Conservation (phyloP, 2,888 invertebrate genomes). For the Agapetus fuscipes region DNA sequence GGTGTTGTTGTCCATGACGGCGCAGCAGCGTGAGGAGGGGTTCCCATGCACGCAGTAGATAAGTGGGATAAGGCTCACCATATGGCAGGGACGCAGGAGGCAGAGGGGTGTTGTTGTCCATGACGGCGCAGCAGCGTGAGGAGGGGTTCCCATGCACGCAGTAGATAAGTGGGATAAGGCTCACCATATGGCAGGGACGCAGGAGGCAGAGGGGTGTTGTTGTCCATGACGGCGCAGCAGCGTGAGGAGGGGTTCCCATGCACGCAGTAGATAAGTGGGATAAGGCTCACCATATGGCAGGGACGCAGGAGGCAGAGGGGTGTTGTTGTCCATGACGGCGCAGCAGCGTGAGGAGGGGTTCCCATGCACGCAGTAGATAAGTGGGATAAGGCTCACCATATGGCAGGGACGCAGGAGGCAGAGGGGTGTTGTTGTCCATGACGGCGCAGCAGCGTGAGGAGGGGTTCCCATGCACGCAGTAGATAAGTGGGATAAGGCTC, state of each 20-base stretch:
- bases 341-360: constrained; percentile 61
- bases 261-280: constrained; percentile 69
- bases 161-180: no score
- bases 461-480: constrained; percentile 71
- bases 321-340: constrained; percentile 48
- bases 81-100: constrained; percentile 14
- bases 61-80: no score
- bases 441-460: constrained; percentile 59
- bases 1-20: constrained; percentile 46
- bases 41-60: constrained; percentile 72
- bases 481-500: no score
- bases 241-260: constrained; percentile 66
- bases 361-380: constrained; percentile 73
- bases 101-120: constrained; percentile 43
- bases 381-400: constrained; percentile 16
- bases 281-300: constrained; percentile 14
- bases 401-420: constrained; percentile 19
- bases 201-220: constrained; percentile 32
- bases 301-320: constrained; percentile 28
- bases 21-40: constrained; percentile 61
- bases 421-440: constrained; percentile 43
- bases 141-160: constrained; percentile 70
- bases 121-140: constrained; percentile 58
- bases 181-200: constrained; percentile 14
- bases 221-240: constrained; percentile 57